These are phyloP conservation scores for Ursus arctos DNA, from an alignment of 2,113 vertebrate species.

Conservation along the genomic window DNA sequence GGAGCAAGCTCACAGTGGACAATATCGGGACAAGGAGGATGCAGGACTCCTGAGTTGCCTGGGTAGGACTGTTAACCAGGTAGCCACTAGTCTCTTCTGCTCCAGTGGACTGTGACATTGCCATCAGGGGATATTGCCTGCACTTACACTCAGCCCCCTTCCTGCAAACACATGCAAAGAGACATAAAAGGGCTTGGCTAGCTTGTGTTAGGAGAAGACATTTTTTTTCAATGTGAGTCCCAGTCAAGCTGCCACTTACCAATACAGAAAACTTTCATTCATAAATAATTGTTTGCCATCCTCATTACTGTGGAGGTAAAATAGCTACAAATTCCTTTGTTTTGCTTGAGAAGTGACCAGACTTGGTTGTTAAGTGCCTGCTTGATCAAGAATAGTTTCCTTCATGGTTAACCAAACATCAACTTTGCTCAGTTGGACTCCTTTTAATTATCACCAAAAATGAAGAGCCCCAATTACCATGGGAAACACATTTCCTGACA, in stretches of 20 bases:
- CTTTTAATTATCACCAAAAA: slow-evolving; percentile 76
- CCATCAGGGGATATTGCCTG: not conserved
- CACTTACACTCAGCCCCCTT: not conserved
- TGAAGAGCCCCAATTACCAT: slow-evolving; percentile 67
- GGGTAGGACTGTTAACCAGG: not conserved
- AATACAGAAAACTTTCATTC: not conserved
- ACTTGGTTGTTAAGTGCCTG: slow-evolving; percentile 73
- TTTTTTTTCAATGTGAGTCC: not conserved
- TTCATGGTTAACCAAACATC: slow-evolving; percentile 76
- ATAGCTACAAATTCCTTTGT: slow-evolving; percentile 59
- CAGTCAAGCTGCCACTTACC: not conserved
- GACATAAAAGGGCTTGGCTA: no score
- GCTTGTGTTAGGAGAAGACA: not conserved
- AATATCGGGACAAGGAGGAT: not conserved
- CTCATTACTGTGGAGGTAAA: slow-evolving; percentile 46
- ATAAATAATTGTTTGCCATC: not conserved
- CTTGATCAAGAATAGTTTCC: slow-evolving; percentile 71
- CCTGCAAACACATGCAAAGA: not conserved
- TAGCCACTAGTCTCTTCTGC: not conserved
- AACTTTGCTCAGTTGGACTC: not conserved
- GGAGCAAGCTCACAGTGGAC: no score
- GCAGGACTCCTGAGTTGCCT: not conserved
- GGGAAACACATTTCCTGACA: slow-evolving; percentile 74
- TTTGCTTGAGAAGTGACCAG: slow-evolving; percentile 66
- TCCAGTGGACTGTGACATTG: not conserved